These are phyloP conservation scores for Blastobasis lacticolella DNA, from an alignment of 2,888 invertebrate genomes.

Conservation along the genomic window DNA sequence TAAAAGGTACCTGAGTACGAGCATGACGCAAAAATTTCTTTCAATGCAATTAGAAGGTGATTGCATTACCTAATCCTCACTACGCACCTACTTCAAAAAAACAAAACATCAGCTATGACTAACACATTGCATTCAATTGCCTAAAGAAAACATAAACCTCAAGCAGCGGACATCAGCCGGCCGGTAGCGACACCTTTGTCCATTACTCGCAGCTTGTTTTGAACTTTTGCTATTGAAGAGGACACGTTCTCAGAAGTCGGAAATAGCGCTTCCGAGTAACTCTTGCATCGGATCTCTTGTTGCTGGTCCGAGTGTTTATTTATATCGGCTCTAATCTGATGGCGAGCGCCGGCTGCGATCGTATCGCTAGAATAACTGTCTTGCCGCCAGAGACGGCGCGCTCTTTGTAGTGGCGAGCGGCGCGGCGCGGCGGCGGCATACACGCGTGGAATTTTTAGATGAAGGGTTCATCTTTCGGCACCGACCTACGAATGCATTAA, in stretches of 20 bases:
- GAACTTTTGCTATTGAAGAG: constrained; percentile 35
- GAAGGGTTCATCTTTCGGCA: too few relatives aligned
- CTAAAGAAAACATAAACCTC: background rate
- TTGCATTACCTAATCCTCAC: too few relatives aligned
- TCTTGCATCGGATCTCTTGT: constrained; percentile 58
- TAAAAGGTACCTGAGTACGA: too few relatives aligned
- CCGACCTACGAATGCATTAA: too few relatives aligned
- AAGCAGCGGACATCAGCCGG: background rate
- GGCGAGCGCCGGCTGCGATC: constrained; percentile 30
- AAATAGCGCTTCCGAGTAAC: constrained; percentile 68
- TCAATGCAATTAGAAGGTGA: too few relatives aligned
- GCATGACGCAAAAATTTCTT: too few relatives aligned
- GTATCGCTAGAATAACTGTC: constrained; percentile 33
- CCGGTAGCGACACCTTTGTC: constrained; percentile 2
- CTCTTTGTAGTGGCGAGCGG: constrained; percentile 6
- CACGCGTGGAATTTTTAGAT: background rate
- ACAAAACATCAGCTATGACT: too few relatives aligned
- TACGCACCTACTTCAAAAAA: too few relatives aligned
- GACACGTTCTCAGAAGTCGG: constrained; percentile 57
- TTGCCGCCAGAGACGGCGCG: constrained; percentile 12
- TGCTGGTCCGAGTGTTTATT: constrained; percentile 40
- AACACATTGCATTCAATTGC: background rate
- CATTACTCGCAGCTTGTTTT: constrained; percentile 7
- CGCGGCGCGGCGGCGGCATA: background rate
- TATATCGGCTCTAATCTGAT: constrained; percentile 43